A percentile compares a stretch with the other conserved stretches of the same genome.
phyloP scores from a whole-genome alignment of 64 coral and sea anemone species.

The Stichodactyla mertensii region DNA sequence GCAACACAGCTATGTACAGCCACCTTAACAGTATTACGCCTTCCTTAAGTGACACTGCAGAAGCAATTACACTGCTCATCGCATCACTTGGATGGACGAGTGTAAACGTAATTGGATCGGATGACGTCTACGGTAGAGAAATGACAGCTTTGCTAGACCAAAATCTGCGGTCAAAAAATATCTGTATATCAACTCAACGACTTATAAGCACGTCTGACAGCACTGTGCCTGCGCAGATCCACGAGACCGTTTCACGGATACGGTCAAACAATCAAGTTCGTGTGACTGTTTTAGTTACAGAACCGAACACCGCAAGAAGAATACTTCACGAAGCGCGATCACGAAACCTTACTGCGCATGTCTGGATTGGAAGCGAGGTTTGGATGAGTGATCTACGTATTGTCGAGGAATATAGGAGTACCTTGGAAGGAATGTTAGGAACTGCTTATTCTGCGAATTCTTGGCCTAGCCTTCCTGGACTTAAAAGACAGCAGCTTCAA shows the following conservation, averaged over 20 bases:
- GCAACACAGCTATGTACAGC: conserved; percentile 19
- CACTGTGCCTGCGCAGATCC: not conserved
- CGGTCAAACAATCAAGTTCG: not conserved
- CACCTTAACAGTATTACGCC: conserved; percentile 26
- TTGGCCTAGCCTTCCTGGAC: not conserved
- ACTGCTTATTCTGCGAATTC: not conserved
- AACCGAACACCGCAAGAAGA: not conserved
- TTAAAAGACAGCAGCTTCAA: not conserved
- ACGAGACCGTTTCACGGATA: not conserved
- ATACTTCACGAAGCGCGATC: conserved; percentile 46
- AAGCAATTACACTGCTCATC: conserved; percentile 30
- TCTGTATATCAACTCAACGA: conserved; percentile 33
- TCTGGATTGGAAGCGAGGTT: conserved; percentile 58
- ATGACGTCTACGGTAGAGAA: conserved; percentile 6
- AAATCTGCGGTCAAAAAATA: conserved; percentile 32
- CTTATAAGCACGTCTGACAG: not conserved
- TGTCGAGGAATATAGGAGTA: not conserved
- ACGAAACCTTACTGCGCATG: conserved; percentile 30
- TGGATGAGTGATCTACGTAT: not conserved
- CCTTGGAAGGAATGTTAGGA: conserved; percentile 44
- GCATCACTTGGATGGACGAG: conserved; percentile 44
- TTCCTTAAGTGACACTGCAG: conserved; percentile 31
- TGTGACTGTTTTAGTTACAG: conserved; percentile 45
- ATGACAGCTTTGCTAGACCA: conserved; percentile 25
- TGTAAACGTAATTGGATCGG: conserved; percentile 52